Evolutionary conservation across 2,797 vertebrate species (phyloP), one percentile per base, ranked within the genome.

Genomic region (Jordanella pulchra): DNA sequence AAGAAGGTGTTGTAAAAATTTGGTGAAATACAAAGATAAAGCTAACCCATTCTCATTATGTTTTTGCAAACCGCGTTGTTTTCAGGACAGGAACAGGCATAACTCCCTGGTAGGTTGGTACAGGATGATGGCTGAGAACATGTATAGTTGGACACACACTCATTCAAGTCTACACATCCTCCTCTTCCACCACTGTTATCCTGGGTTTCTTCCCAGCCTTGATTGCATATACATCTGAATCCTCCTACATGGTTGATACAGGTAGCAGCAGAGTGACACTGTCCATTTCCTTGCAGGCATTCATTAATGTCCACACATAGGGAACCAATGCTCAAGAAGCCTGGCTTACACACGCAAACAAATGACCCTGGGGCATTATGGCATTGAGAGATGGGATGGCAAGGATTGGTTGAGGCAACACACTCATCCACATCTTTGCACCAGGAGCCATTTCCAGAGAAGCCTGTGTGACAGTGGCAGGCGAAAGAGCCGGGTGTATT

Each of bases 401-500:
- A 96, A 0, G 90, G 90, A 11, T 69, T 64, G 15, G 70, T 74
- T 15, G 80, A 28, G 32, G 71, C 74, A 0, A 78, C 77, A 21
- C 95, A 96, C 82, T 96, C 95, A 32, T 96, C 90, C 45, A 95
- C 86, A 2, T 96, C 95, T 73, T 86, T 66, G 76, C 95, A 96
- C 89, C 88, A 87, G 12, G 87, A 91, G 53, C 94, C 94, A 50
- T 95, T 93, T 64, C 94, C 94, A 35, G 74, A 23, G 4, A 94
- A 94, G 35, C 95, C 95, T 13, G 71, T 54, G 1, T 87, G 92
- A 69, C 95, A 96, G 66, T 85, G 89, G 72, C 95, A 96, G 2
- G 88, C 91, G 84, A 93, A 96, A 45, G 94, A 94, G 13, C 95
- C 95, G 0, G 83, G 85, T 15, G 69, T 89, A 87, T 96, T 95